Conservation (phyloP, 1,140 invertebrate species). For the Bacillus rossius region DNA sequence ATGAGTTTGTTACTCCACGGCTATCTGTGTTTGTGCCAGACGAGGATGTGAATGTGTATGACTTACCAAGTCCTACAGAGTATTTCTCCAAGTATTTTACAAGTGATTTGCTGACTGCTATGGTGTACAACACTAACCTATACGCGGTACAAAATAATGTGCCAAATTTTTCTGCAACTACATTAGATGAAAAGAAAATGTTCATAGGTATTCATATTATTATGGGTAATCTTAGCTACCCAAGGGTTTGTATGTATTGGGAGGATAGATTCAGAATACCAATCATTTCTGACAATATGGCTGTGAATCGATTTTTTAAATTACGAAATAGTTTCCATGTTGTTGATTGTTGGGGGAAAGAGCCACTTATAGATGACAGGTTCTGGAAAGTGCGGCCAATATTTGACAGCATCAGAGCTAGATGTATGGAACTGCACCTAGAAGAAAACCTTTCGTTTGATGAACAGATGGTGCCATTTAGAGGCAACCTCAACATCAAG, state of each 20-base stretch:
- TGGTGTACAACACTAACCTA: neutral
- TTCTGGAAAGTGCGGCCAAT: constrained; percentile 24
- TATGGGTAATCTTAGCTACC: constrained; percentile 17
- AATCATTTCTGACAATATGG: constrained; percentile 5
- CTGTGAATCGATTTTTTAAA: constrained; percentile 9
- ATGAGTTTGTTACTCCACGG: neutral
- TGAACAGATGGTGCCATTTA: constrained; percentile 12
- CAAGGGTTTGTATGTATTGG: constrained; percentile 19
- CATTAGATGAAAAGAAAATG: constrained; percentile 12
- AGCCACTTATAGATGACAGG: neutral
- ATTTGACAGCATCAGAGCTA: neutral
- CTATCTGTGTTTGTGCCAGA: neutral
- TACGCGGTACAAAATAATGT: neutral
- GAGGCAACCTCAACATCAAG: constrained; percentile 10
- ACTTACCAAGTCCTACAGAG: too few species aligned
- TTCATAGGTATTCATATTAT: constrained; percentile 18
- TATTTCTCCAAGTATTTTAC: neutral
- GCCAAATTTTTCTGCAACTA: neutral
- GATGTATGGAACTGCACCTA: constrained; percentile 5
- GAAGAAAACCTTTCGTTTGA: constrained; percentile 19
- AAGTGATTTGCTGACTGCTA: neutral
- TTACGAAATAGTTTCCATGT: constrained; percentile 16
- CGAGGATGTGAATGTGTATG: neutral
- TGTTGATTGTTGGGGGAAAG: constrained; percentile 7
- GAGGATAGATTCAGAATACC: neutral